A percentile compares a stretch with the other conserved stretches of the same genome.
Conservation (phyloP, 2,888 invertebrate species). For the Microctonus hyperodae region DNA sequence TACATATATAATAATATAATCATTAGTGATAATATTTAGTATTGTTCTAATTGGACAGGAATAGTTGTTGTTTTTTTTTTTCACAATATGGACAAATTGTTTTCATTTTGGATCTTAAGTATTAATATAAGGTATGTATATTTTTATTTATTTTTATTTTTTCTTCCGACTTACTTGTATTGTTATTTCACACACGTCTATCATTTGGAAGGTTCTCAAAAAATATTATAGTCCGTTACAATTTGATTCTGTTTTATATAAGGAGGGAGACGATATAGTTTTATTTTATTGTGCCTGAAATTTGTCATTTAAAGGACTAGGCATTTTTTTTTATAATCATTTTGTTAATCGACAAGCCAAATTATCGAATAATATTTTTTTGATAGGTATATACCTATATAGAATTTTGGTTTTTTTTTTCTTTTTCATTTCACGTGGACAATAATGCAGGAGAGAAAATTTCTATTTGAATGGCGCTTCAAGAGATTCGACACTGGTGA, state of each 20-base stretch:
- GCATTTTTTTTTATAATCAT: not conserved
- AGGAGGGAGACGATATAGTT: slow-evolving; percentile 21
- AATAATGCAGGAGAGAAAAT: not conserved
- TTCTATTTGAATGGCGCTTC: not conserved
- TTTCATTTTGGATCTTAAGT: slow-evolving; percentile 42
- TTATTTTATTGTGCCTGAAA: slow-evolving; percentile 19
- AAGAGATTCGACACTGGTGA: not conserved
- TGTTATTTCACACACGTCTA: slow-evolving; percentile 30
- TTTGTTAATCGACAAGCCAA: slow-evolving; percentile 38
- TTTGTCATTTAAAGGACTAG: slow-evolving; percentile 39
- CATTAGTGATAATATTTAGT: slow-evolving; percentile 54
- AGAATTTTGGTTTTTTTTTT: not conserved
- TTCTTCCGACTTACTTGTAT: slow-evolving; percentile 21
- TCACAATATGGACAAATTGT: slow-evolving; percentile 47
- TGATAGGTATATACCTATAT: not conserved
- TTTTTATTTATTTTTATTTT: slow-evolving; percentile 37
- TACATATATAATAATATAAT: slow-evolving; percentile 52
- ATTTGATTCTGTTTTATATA: slow-evolving; percentile 38
- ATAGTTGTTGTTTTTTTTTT: slow-evolving; percentile 46
- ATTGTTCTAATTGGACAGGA: slow-evolving; percentile 62
- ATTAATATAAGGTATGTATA: slow-evolving; percentile 39
- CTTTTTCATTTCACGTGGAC: slow-evolving; percentile 7
- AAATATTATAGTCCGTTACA: slow-evolving; percentile 41
- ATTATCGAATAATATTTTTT: slow-evolving; percentile 32
- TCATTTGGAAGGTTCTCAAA: slow-evolving; percentile 33